Base-by-base conservation (phyloP, 2,797 vertebrate species). In the Sebastes melanostomus region DNA sequence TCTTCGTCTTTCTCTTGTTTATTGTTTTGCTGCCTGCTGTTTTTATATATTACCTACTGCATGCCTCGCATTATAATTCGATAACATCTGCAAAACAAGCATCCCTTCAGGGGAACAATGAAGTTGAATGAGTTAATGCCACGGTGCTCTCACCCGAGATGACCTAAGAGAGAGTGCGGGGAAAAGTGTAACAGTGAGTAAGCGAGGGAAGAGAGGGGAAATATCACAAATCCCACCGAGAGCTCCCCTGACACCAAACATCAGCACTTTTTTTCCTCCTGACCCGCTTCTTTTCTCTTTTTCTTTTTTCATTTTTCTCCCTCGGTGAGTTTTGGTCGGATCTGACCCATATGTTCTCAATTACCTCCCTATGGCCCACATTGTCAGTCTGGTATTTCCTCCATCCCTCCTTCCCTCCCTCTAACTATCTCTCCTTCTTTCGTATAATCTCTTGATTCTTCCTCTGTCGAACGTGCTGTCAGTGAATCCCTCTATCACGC, bases 321-420 rank as follows among this genome's bases (percentile, higher is more conserved):
- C 77, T 86, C 55, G 13, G 68, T 82, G 75, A 91, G 86, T 79
- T 91, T 79, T 91, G 77, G 81, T 90, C 54, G 77, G 81, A 92
- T 92, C 90, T 89, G 86, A 90, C 92, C 92, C 96, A 96, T 92
- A 95, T 96, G 96, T 95, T 96, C 84, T 94, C 94, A 94, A 95
- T 96, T 96, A 96, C 91, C 86, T 95, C 93, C 86, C 86, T 84
- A 85, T 91, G 93, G 94, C 87, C 94, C 90, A 93, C 94, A 95
- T 95, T 95, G 93, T 95, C 94, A 93, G 91, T 93, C 91, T 95
- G 95, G 95, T 95, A 96, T 96, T 96, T 95, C 94, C 95, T 95
- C 89, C 88, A 83, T 86, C 89, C 75, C 87, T 87, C 84, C 54
- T 74, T 84, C 75, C 70, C 72, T 77, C 61, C 65, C 66, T 85